Conservation (phyloP, 2,113 vertebrate genomes). For the Macroglossus sobrinus region DNA sequence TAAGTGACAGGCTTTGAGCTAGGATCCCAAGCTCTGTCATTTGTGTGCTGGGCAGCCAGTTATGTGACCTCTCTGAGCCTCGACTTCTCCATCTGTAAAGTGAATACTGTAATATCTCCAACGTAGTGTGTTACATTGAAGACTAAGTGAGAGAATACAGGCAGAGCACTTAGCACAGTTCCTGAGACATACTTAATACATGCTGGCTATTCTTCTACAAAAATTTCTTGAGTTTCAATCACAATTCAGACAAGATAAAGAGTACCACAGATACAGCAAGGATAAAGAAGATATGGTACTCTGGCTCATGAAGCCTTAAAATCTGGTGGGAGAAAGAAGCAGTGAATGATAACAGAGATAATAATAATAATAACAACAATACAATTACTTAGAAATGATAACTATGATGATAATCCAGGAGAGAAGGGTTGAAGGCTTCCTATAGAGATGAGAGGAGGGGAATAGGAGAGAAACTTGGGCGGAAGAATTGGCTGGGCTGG, state of each 20-base stretch:
- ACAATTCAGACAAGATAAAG: background rate
- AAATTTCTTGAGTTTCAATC: background rate
- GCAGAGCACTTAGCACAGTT: background rate
- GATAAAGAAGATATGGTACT: background rate
- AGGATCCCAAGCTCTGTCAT: background rate
- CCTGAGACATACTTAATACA: background rate
- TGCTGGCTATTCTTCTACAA: background rate
- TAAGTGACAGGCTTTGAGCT: background rate
- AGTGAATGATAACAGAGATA: background rate
- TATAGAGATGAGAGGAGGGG: background rate
- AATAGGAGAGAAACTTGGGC: background rate
- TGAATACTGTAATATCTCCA: background rate
- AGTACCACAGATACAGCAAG: no score
- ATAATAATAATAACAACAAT: slow-evolving; percentile 24
- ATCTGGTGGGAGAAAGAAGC: background rate
- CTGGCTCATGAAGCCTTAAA: background rate
- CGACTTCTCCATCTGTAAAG: background rate
- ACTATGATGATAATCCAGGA: background rate
- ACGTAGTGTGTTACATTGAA: background rate
- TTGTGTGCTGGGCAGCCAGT: background rate
- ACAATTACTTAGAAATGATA: background rate
- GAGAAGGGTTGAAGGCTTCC: background rate
- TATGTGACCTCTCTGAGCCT: background rate
- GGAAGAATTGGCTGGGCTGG: background rate
- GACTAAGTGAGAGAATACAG: background rate